phyloP scores from a whole-genome alignment of 2,113 vertebrate genomes.

The Pseudorectes ferrugineus region DNA sequence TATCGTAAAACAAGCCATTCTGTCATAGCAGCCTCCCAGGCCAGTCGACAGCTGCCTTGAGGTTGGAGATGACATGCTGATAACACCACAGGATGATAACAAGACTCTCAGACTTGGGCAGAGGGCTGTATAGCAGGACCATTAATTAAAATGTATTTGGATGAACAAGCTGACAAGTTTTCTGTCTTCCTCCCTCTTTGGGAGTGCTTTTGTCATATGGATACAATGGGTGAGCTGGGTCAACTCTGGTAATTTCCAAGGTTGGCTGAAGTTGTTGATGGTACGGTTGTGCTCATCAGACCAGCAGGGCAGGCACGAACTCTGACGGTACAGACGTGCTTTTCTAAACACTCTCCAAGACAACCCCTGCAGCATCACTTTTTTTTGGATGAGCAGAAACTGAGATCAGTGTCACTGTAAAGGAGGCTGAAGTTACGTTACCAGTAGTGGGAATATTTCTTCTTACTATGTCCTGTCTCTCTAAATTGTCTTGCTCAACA shows the following conservation, averaged over 20 bases:
- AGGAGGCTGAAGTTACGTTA: background rate
- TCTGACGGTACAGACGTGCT: accelerated
- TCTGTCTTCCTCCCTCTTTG: background rate
- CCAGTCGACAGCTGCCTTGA: background rate
- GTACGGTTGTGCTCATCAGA: background rate
- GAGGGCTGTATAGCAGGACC: background rate
- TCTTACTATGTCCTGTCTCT: background rate
- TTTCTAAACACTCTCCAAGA: background rate
- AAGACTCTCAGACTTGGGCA: background rate
- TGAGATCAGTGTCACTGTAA: background rate
- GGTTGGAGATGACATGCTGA: background rate
- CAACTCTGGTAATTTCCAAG: background rate
- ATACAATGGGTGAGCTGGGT: background rate
- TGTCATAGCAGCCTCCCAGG: background rate
- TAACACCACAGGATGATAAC: background rate
- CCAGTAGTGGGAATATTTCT: background rate
- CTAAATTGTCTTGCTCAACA: background rate
- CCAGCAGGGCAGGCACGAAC: background rate
- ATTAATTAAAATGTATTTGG: background rate
- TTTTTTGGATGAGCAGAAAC: background rate
- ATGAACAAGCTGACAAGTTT: background rate
- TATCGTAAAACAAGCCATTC: background rate
- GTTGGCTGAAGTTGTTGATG: background rate
- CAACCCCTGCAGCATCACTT: background rate
- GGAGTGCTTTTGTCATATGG: background rate